A percentile compares a stretch with the other conserved stretches of the same genome.
phyloP scores from a whole-genome alignment of 2,797 vertebrate genomes.

The Pipistrellus pipistrellus region DNA sequence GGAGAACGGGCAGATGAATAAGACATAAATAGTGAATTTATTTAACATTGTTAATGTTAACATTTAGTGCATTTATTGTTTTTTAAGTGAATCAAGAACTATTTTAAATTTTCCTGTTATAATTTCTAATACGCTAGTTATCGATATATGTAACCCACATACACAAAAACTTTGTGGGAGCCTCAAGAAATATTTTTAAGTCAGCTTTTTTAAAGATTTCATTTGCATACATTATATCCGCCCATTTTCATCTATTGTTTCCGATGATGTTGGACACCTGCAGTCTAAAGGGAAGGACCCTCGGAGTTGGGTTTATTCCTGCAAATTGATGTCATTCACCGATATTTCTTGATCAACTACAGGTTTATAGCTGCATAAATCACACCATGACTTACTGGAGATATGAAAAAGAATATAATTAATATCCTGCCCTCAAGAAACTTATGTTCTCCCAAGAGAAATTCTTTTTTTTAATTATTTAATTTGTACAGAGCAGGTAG shows the following conservation, averaged over 20 bases:
- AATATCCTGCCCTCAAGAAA: neutral
- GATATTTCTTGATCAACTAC: neutral
- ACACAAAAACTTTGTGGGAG: neutral
- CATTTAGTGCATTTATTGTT: neutral
- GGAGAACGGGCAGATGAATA: neutral
- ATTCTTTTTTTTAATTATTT: neutral
- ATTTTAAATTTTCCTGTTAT: neutral
- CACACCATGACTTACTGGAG: neutral
- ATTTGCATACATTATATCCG: neutral
- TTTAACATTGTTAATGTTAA: neutral
- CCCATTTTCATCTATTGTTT: neutral
- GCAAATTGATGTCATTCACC: conserved; percentile 18
- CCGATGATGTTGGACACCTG: neutral
- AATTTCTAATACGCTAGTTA: neutral
- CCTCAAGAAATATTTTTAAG: neutral
- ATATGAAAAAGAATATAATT: conserved; percentile 1
- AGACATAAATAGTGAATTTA: neutral
- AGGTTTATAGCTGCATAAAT: neutral
- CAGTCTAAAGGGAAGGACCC: neutral
- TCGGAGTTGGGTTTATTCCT: neutral
- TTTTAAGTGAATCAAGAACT: neutral
- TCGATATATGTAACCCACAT: neutral
- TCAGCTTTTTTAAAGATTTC: neutral
- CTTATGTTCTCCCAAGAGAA: neutral
- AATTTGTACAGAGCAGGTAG: neutral